phyloP scores from a whole-genome alignment of 2,113 vertebrate genomes.

The Protobothrops flavoviridis region DNA sequence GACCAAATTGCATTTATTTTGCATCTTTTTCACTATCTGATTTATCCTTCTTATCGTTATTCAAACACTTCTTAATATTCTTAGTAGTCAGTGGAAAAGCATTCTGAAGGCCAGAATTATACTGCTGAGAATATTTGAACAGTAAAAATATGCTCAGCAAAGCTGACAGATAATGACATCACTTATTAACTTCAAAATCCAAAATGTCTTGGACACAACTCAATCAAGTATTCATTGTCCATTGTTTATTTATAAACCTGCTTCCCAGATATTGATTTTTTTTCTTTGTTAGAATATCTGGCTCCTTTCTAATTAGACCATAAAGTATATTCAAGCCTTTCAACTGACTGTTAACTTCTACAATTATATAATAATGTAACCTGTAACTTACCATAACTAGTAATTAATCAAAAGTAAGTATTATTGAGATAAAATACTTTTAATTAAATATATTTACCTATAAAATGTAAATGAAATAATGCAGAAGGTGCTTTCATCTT shows the following conservation, averaged over 20 bases:
- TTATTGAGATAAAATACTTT: background rate
- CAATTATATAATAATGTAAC: background rate
- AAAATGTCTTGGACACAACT: background rate
- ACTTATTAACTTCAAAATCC: conserved; percentile 36
- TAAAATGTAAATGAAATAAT: background rate
- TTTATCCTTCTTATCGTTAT: background rate
- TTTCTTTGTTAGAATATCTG: background rate
- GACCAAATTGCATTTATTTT: conserved; percentile 16
- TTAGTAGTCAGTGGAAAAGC: background rate
- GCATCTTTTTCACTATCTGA: background rate
- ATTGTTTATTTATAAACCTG: conserved; percentile 37
- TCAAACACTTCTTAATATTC: background rate
- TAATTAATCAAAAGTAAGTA: background rate
- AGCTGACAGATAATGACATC: conserved; percentile 24
- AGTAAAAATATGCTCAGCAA: background rate
- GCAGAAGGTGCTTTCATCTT: background rate
- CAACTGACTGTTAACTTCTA: background rate
- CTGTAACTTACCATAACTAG: background rate
- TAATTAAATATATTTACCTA: background rate
- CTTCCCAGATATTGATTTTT: background rate
- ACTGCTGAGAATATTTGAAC: background rate
- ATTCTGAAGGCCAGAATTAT: background rate
- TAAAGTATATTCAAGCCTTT: background rate
- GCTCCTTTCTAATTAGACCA: background rate
- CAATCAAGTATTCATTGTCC: background rate